Base-by-base conservation (phyloP, 2,113 vertebrate species). In the Plectropomus leopardus region DNA sequence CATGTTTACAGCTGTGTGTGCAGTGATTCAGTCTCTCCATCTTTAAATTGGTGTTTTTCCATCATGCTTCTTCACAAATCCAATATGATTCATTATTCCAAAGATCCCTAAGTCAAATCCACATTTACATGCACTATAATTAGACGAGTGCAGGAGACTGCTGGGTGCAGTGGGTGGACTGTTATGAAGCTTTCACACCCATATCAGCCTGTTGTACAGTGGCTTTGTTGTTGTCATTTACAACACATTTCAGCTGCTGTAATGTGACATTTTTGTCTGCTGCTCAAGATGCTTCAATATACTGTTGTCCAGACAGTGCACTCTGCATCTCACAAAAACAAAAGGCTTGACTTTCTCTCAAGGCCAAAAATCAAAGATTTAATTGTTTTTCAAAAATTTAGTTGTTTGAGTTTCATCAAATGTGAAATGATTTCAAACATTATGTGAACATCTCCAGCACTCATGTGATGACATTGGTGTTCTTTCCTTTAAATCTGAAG, bases 81-180 rank as follows among this genome's bases (percentile, higher is more conserved):
- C 7, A 26, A 58, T 34, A 34, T 86, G 81, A 83, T 48, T 80
- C 65, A 83, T 76, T 82, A 71, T 74, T 76, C 42, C 21, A 76
- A 69, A 69, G 59, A 40, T 78, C 44, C 19, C 21, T n/a, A 10
- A 69, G 78, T 59, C 68, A 67, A 73, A 45, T 77, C 48, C 9
- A 15, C 34, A 60, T 80, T 80, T 65, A 68, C 67, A 79, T 66
- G 23, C 53, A 40, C 68, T 88, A 69, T 85, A 86, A 88, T 90
- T 86, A 90, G 71, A 65, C 16, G 65, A 32, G 15, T 36, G 40
- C 67, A 73, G 19, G 51, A 71, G 71, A 78, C 42, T 51, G 48
- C 72, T 53, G 76, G 58, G 55, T 48, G 7, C 74, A 69, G 70
- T 72, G 86, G 72, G 72, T 80, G 72, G 71, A 82, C 57, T 34